These are phyloP conservation scores for Drosophila pseudotalamancana DNA, from an alignment of 2,888 invertebrate genomes.

Conservation along the genomic window DNA sequence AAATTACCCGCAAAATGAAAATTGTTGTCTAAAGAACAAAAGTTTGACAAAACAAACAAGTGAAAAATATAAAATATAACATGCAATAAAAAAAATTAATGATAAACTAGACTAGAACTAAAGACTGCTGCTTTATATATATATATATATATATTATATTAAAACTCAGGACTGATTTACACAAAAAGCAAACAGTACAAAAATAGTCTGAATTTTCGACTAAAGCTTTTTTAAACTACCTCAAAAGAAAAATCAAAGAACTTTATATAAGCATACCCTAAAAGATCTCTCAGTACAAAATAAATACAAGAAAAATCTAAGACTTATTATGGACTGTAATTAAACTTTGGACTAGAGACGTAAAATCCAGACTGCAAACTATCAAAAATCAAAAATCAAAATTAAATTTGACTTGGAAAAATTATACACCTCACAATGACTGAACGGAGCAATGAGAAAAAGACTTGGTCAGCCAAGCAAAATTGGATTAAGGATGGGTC, in stretches of 20 bases:
- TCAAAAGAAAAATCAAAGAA: constrained; percentile 1
- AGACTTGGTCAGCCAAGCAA: constrained; percentile 83
- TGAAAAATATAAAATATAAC: neutral
- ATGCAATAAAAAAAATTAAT: neutral
- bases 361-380: constrained; percentile 12
- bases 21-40: constrained; percentile 60
- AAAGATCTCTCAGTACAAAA: constrained; percentile 42
- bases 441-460: constrained; percentile 76
- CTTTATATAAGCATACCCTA: constrained; percentile 2
- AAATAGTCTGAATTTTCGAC: constrained; percentile 51
- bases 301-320: neutral
- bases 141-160: too few relatives aligned
- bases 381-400: constrained; percentile 4
- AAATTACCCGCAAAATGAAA: constrained; percentile 70
- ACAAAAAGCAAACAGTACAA: constrained; percentile 23
- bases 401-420: neutral
- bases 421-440: constrained; percentile 47
- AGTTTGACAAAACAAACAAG: neutral
- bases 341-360: constrained; percentile 15
- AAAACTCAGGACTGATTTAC: constrained; percentile 60
- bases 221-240: too few relatives aligned
- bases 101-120: constrained; percentile 11
- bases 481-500: constrained; percentile 86
- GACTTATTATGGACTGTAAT: constrained; percentile 7
- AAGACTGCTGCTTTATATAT: constrained; percentile 49